A percentile compares a stretch with the other conserved stretches of the same genome.
Conservation (phyloP, 2,113 vertebrate genomes). For the Corynorhinus townsendii region DNA sequence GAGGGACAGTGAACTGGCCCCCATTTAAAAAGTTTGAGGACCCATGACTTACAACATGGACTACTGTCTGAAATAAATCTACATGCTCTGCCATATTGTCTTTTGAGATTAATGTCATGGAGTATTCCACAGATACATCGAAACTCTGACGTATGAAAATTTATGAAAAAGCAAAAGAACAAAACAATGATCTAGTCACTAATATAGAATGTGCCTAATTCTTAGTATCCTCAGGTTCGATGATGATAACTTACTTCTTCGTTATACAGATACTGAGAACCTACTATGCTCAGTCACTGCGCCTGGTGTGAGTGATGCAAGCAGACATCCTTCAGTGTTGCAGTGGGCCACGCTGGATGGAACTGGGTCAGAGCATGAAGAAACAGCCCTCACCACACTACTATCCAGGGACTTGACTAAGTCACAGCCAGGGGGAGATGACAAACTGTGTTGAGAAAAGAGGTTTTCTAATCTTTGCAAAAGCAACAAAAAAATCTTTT, state of each 20-base stretch:
- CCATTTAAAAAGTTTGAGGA: no score
- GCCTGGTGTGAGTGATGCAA: background rate
- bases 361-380: background rate
- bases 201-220: background rate
- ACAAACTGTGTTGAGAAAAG: background rate
- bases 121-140: background rate
- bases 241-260: background rate
- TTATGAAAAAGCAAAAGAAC: background rate
- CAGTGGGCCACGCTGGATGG: background rate
- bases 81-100: background rate
- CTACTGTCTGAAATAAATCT: background rate
- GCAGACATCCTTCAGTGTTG: background rate
- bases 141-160: background rate
- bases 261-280: background rate
- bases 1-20: no score
- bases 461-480: background rate
- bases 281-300: no score
- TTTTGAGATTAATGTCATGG: background rate
- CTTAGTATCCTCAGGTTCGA: background rate
- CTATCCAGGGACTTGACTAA: background rate
- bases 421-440: background rate
- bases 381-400: background rate
- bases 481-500: slow-evolving; percentile 1
- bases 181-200: background rate
- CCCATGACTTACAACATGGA: background rate